These are phyloP conservation scores for Priocnemis perturbator DNA, from an alignment of 2,888 invertebrate genomes.

Conservation along the genomic window DNA sequence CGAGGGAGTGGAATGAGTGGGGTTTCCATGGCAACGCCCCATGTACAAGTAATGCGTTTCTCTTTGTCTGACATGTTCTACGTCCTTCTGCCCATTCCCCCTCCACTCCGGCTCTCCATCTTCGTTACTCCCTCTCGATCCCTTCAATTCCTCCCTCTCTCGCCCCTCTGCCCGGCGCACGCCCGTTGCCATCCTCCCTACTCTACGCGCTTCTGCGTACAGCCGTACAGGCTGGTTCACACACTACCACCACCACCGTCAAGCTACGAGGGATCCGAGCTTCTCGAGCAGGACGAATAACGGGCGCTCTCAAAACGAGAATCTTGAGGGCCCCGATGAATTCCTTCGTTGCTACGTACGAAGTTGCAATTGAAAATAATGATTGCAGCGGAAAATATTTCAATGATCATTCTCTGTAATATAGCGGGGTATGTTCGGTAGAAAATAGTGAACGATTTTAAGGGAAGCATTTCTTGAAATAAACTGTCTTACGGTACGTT, in stretches of 20 bases:
- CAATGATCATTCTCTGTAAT: no score
- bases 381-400: background rate
- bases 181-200: slow-evolving; percentile 32
- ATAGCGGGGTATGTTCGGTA: no score
- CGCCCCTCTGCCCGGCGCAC: background rate
- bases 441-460: no score
- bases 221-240: slow-evolving; percentile 57
- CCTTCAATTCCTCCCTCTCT: slow-evolving; percentile 9
- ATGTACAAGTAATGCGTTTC: slow-evolving; percentile 64
- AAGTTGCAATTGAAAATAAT: no score
- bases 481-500: no score
- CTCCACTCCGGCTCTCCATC: slow-evolving; percentile 37
- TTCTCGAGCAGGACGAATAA: slow-evolving; percentile 49
- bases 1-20: slow-evolving; percentile 62
- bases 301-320: slow-evolving; percentile 52
- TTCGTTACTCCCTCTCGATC: slow-evolving; percentile 24
- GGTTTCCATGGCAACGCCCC: slow-evolving; percentile 74
- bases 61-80: slow-evolving; percentile 54
- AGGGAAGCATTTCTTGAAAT: no score
- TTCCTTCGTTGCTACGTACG: no score
- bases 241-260: slow-evolving; percentile 30
- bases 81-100: slow-evolving; percentile 42
- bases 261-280: background rate
- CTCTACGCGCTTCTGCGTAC: slow-evolving; percentile 43
- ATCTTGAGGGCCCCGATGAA: slow-evolving; percentile 7